These are phyloP conservation scores for Epinephelus awoara DNA, from an alignment of 2,797 vertebrate genomes.

Conservation along the genomic window DNA sequence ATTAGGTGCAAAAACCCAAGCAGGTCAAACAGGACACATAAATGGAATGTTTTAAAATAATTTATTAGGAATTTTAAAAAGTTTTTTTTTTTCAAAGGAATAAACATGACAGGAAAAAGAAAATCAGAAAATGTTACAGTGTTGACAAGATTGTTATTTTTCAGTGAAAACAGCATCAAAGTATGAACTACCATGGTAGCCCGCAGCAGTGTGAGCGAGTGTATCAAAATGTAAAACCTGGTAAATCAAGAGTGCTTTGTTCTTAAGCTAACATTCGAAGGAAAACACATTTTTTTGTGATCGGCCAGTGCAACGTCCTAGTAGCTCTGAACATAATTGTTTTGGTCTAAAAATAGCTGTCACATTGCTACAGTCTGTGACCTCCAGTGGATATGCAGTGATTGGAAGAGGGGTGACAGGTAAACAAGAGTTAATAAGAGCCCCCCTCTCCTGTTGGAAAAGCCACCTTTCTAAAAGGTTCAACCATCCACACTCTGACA, in stretches of 20 bases:
- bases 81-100: constrained; percentile 88
- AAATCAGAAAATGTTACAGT: constrained; percentile 87
- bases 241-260: constrained; percentile 74
- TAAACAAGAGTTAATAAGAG: constrained; percentile 53
- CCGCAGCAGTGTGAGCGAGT: constrained; percentile 60
- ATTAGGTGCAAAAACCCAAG: constrained; percentile 1
- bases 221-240: constrained; percentile 73
- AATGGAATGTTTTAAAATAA: constrained; percentile 95
- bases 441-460: constrained; percentile 41
- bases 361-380: constrained; percentile 79
- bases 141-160: constrained; percentile 80
- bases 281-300: constrained; percentile 62
- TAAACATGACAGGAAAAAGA: constrained; percentile 82
- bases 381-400: constrained; percentile 77
- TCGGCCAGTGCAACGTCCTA: constrained; percentile 79
- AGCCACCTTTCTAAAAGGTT: constrained; percentile 54
- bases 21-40: constrained; percentile 48
- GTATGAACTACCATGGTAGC: constrained; percentile 51
- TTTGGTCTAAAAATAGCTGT: constrained; percentile 75
- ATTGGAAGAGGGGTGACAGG: constrained; percentile 41
- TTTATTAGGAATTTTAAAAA: constrained; percentile 99
- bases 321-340: constrained; percentile 66
- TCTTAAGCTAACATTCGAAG: constrained; percentile 68
- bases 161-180: constrained; percentile 76
- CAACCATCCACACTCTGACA: constrained; percentile 67